phyloP scores from a whole-genome alignment of 2,797 vertebrate genomes.

The Alosa sapidissima region DNA sequence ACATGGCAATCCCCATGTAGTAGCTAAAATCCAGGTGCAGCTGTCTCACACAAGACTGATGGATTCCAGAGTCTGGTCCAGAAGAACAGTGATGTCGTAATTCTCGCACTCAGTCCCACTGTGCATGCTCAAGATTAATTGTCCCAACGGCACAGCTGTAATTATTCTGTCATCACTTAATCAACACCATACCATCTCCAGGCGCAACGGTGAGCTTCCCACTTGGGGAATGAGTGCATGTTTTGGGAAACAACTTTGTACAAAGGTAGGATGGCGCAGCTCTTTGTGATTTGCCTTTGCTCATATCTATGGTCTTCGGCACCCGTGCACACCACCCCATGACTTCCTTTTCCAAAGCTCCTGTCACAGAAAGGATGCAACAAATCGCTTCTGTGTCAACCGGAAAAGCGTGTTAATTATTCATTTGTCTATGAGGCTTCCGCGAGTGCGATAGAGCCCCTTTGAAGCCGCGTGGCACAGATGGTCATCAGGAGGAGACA shows the following conservation, averaged over 20 bases:
- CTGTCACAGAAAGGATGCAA: slow-evolving; percentile 58
- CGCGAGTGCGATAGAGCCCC: slow-evolving; percentile 59
- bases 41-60: background rate
- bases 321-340: background rate
- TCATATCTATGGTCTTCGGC: background rate
- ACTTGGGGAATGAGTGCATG: background rate
- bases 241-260: background rate
- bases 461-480: slow-evolving; percentile 75
- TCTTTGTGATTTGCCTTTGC: background rate
- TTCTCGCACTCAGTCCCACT: background rate
- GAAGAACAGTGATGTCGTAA: slow-evolving; percentile 7
- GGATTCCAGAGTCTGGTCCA: background rate
- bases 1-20: background rate
- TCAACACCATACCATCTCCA: slow-evolving; percentile 74
- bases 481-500: slow-evolving; percentile 75
- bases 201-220: slow-evolving; percentile 51
- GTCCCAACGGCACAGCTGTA: slow-evolving; percentile 65
- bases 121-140: slow-evolving; percentile 69
- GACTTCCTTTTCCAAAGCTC: slow-evolving; percentile 51
- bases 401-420: slow-evolving; percentile 73
- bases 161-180: slow-evolving; percentile 78
- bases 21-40: slow-evolving; percentile 15
- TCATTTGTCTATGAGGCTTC: slow-evolving; percentile 64
- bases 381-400: slow-evolving; percentile 68
- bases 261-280: background rate